Evolutionary conservation across 23 tunicate species (phyloP).

Genomic region (Diplosoma virens): DNA sequence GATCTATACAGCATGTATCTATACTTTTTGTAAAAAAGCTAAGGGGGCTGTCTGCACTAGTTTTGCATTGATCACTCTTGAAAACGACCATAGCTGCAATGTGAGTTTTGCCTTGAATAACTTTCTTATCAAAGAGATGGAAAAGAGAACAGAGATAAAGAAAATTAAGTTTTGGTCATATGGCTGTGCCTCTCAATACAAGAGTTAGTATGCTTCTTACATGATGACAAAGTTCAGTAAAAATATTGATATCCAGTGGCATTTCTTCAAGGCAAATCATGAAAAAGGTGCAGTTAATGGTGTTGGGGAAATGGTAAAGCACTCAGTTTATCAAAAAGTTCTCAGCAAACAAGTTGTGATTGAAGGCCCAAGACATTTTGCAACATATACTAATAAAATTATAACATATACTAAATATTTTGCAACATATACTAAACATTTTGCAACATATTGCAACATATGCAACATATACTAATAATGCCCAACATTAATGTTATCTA

Average conservation of each 20-base stretch:
- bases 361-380: background rate
- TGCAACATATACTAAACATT: no score
- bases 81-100: background rate
- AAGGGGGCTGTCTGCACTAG: background rate
- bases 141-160: background rate
- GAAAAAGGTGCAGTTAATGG: slow-evolving; percentile 3
- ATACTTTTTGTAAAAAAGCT: background rate
- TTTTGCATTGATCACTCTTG: background rate
- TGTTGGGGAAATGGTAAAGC: background rate
- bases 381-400: no score
- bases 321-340: background rate
- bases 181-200: no score
- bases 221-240: background rate
- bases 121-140: background rate
- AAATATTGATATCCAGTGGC: background rate
- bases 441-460: no score
- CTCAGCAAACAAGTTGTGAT: background rate
- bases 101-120: background rate
- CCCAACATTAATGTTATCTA: no score
- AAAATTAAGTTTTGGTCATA: background rate
- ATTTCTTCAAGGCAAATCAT: slow-evolving; percentile 5
- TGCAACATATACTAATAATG: no score
- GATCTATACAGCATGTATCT: background rate
- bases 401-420: no score
- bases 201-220: background rate